Evolutionary conservation across 2,113 vertebrate species (phyloP), one percentile per base, ranked within the genome.

Genomic region (Nettapus auritus): DNA sequence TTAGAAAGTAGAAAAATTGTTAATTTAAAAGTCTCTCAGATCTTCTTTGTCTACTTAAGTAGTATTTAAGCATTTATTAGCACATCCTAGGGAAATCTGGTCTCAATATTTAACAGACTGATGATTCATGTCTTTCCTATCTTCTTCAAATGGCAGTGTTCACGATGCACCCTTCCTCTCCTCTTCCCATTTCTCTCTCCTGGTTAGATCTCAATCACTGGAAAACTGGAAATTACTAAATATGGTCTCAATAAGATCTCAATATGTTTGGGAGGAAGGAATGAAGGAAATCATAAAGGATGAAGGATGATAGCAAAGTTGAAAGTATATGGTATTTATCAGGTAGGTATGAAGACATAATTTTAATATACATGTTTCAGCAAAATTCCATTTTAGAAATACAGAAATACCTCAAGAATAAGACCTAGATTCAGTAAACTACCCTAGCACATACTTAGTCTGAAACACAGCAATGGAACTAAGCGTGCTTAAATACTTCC

Each of bases 241-340:
- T 6, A 31, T 0, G 0, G 0, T 33, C 52, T 79, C 70, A 71
- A 4, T 19, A 12, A 89, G 8, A 36, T 70, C 42, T 28, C 70
- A 67, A 0, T 44, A n/a, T 40, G 31, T 25, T 28, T 63, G 26
- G 25, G 62, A 64, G 38, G 62, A 40, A 63, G 36, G 25, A 28
- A 91, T 3, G 9, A 53, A 90, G 33, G 17, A 5, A 33, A 62
- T 26, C 25, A 33, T 26, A 19, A 67, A 40, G 40, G 40, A 40
- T 40, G 40, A 40, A 40, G 40, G 60, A 50, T 15, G 21, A 59
- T 0, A 74, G 34, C 12, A 15, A 67, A 82, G 18, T 33, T 44
- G 60, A 85, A 96, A 82, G 48, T 48, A 56, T 8, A n/a, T 9
- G 28, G 16, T 40, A 28, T 31, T 90, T 62, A 81, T 53, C 23